Base-by-base conservation (phyloP, 2,797 vertebrate species). In the Carapus acus region DNA sequence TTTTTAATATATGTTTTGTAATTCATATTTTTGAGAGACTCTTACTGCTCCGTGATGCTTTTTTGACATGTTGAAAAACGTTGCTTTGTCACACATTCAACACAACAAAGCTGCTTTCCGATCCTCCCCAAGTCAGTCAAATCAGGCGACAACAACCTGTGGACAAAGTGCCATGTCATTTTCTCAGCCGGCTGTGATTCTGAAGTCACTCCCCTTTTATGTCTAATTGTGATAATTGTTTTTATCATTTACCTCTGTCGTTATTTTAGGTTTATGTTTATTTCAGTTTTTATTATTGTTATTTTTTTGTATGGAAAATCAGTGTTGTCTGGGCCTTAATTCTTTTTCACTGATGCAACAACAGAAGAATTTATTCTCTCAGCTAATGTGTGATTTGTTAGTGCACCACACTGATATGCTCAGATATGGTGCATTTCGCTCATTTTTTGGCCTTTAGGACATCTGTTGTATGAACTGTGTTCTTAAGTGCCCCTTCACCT, bases 151-250 rank as follows among this genome's bases (percentile, higher is more conserved):
- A 68, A 83, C 29, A 55, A 46, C 46, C 66, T 27, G 36, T 39
- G 33, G 61, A 75, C 47, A 16, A 54, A 71, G 38, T 62, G 46
- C 44, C 46, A 50, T 53, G 31, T 71, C 48, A 2, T 71, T 81
- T 77, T 71, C 31, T 43, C 69, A 62, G 16, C 29, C 62, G 55
- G 76, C 50, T 69, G 63, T 79, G 58, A 84, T 85, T 85, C 64
- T 46, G 29, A 74, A 59, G 58, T 58, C 27, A 62, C 54, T 61
- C 56, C 60, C 23, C 66, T 58, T 49, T 27, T 67, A 62, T 67
- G 66, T 68, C 39, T 72, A 73, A 74, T 85, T 76, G 62, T 80
- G 53, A 50, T 78, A 54, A 83, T 83, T 78, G 54, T 78, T 62
- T 73, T 40, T 76, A 63, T 69, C 38, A 65, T 63, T 71, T 73